Percentiles rank a stretch among this genome's conserved stretches.
phyloP scores from a whole-genome alignment of 2,113 vertebrate species.

The Petrocephalus zakoni region DNA sequence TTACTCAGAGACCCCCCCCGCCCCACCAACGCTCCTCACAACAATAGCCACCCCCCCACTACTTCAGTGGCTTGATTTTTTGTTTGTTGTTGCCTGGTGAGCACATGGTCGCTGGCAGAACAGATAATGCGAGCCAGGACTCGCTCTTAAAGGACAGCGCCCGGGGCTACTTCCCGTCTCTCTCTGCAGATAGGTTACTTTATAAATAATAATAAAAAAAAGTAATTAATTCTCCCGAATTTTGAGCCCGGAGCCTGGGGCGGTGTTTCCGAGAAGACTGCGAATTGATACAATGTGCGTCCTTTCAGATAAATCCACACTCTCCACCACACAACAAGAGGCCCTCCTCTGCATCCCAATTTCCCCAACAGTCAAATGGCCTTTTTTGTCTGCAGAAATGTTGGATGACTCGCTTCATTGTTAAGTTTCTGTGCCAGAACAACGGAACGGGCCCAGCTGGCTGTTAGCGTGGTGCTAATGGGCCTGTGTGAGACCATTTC shows the following conservation, averaged over 20 bases:
- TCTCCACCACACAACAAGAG: constrained; percentile 62
- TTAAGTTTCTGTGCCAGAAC: constrained; percentile 26
- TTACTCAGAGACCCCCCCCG: background rate
- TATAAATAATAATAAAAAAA: constrained; percentile 57
- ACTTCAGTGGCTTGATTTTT: constrained; percentile 36
- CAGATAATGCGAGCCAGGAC: constrained; percentile 47
- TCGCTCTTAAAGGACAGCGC: constrained; percentile 46
- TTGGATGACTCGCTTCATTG: constrained; percentile 33
- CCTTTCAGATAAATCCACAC: constrained; percentile 94
- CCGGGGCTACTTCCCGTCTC: constrained; percentile 31
- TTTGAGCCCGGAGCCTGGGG: constrained; percentile 72
- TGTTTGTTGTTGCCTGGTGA: constrained; percentile 31
- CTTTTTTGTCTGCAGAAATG: constrained; percentile 42
- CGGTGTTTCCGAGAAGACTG: constrained; percentile 63
- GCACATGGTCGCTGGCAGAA: constrained; percentile 34
- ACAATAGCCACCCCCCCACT: background rate
- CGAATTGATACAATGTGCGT: constrained; percentile 90
- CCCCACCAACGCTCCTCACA: background rate
- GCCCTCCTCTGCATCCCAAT: constrained; percentile 33
- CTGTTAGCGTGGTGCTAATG: constrained; percentile 25
- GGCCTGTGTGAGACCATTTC: background rate
- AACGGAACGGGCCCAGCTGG: constrained; percentile 24
- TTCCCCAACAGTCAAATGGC: constrained; percentile 48
- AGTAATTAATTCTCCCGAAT: constrained; percentile 83
- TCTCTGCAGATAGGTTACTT: constrained; percentile 37